Base-by-base conservation (phyloP, 2,797 vertebrate genomes). In the Acrossocheilus fasciatus region DNA sequence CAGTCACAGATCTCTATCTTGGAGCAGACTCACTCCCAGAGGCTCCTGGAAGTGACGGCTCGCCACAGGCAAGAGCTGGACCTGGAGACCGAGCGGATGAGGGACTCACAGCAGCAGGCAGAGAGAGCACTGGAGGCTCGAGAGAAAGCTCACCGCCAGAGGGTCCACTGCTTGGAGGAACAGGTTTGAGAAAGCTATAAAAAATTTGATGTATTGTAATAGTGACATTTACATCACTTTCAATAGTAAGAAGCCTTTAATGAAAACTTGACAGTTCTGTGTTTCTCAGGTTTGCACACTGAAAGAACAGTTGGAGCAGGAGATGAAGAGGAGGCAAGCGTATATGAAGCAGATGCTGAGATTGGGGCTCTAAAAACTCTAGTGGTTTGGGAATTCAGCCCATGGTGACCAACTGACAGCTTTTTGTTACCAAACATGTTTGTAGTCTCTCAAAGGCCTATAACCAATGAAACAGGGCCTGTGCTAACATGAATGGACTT, bases 271-370 rank as follows among this genome's bases (percentile, higher is more conserved):
- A 45, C 39, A 30, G 10, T 18, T 62, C 64, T 86, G 23, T 89
- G 66, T 89, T 72, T 85, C 36, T 79, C 88, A 97, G 96, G 91
- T 96, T 85, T 89, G 91, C 88, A 91, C 92, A 15, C 92, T 95
- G 83, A 96, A 94, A 92, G 95, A 96, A 75, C 96, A 96, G 91
- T 92, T 96, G 9, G 94, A 96, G 26, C 93, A 93, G 92, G 95
- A 96, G 89, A 89, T 90, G 20, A 90, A 88, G 64, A 92, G 87
- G 85, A 93, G 89, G 50, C 93, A 92, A 86, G 89, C 91, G 7
- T 94, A 88, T 86, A 91, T 94, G 59, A 89, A 57, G 91, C 94
- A 94, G 92, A 93, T 92, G 92, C 87, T 94, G 10, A 89, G 76
- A n/a, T 87, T 93, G 26, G 81, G 90, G 64, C 87, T 93, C 82